Evolutionary conservation across 1,140 invertebrate genomes (phyloP), one percentile per base, ranked within the genome.

Genomic region (Radopholus similis): DNA sequence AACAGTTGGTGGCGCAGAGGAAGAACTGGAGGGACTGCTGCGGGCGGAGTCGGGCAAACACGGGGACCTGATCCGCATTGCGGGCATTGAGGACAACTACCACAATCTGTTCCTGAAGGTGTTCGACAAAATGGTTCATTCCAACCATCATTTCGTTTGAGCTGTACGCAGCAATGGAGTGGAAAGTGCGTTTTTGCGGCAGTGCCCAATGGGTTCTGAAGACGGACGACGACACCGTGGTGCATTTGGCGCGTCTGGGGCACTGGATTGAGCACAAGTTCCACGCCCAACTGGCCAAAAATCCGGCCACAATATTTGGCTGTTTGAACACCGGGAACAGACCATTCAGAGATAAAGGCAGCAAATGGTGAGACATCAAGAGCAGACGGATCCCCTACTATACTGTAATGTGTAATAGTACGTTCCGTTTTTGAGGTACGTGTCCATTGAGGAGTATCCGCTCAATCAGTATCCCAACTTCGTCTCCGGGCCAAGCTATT

Each of bases 201-300:
- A 15, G 23, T 42, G 44, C 57, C 26, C 18, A 60, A 60, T 60
- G 15, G 34, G 44, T 60, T 21, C 21, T 60, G 28, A 60, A 60
- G 40, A 38, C 57, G 28, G 57, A 60, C 30, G 57, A 60, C 44
- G 28, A 60, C 30, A 23, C 57, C 23, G n/a, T 60, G 11, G 34
- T 60, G 18, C 57, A 60, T 18, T 38, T 60, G 4, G 32, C 18
- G 9, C 38, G 57, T 15, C 37, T 60, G 38, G 44, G 28, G n/a
- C 37, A 60, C 40, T 60, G 57, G 57, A 42, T 21, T 21, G 57
- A 60, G 4, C 35, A 42, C 21, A 60, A 60, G 40, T 60, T 60
- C 13, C 11, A 4, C 44, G 21, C 6, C 15, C 28, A 18, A 35
- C n/a, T 60, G 5, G 37, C 21, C n/a, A n/a, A 60, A 21, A 42